Evolutionary conservation across 2,888 invertebrate genomes (phyloP).

Genomic region (Parapristionchus giblindavisi): DNA sequence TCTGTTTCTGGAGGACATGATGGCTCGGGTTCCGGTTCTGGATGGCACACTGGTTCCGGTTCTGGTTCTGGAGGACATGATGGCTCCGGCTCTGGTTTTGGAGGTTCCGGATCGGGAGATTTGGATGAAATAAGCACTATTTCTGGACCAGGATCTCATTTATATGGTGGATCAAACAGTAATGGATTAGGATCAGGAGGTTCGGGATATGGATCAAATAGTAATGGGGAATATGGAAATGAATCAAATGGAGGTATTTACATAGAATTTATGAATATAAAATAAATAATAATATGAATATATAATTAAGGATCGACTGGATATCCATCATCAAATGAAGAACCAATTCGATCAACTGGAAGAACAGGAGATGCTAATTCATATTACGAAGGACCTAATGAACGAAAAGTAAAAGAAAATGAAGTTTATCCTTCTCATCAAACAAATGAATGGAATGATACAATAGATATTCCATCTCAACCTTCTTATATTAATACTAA

Average conservation of each 20-base stretch:
- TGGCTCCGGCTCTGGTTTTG: neutral
- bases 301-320: too few species aligned
- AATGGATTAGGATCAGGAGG: neutral
- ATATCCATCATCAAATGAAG: neutral
- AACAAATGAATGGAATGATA: conserved; percentile 10
- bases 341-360: neutral
- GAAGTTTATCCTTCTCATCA: neutral
- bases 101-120: conserved; percentile 2
- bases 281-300: neutral
- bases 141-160: neutral
- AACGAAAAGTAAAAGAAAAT: neutral
- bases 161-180: neutral
- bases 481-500: conserved; percentile 26
- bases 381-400: neutral
- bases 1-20: neutral
- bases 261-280: neutral
- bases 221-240: neutral
- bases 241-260: neutral
- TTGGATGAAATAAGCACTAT: neutral
- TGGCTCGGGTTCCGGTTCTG: neutral
- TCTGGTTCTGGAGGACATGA: neutral
- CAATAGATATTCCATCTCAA: neutral
- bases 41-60: neutral
- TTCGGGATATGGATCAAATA: neutral
- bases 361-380: neutral